phyloP scores from a whole-genome alignment of 2,888 invertebrate species.

The Cephus pulcher region DNA sequence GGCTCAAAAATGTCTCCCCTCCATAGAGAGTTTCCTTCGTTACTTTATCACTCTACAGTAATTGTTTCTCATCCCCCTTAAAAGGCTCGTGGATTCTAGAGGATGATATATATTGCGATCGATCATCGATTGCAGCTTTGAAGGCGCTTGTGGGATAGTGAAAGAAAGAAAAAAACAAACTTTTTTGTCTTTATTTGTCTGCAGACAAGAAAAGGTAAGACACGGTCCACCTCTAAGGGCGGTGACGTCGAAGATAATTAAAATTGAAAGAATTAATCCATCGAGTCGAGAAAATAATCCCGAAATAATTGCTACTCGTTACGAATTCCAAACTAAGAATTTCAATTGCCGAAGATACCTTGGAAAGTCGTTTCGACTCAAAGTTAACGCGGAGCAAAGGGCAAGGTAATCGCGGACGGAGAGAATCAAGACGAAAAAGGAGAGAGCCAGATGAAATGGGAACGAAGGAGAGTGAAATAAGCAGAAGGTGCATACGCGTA shows the following conservation, averaged over 20 bases:
- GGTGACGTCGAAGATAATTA: not conserved
- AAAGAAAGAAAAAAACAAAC: not conserved
- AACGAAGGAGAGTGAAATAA: not conserved
- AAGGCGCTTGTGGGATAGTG: not conserved
- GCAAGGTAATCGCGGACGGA: not conserved
- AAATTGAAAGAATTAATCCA: not conserved
- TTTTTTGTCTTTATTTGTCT: not conserved
- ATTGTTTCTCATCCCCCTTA: constrained; percentile 17
- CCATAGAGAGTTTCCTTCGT: constrained; percentile 2
- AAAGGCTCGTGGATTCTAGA: not conserved
- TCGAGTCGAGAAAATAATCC: not conserved
- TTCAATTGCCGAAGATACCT: not conserved
- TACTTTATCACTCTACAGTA: constrained; percentile 22
- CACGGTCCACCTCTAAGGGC: not conserved
- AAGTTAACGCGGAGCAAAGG: not conserved
- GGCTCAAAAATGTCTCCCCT: not conserved
- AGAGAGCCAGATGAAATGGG: not conserved
- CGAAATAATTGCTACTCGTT: not conserved
- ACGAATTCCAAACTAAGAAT: not conserved
- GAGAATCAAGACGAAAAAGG: constrained; percentile 8
- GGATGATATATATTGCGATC: not conserved
- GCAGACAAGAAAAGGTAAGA: not conserved
- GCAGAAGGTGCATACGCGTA: not conserved
- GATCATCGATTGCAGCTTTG: not conserved
- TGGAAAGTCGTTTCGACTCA: not conserved